Conservation (phyloP, 2,797 vertebrate genomes). For the Microctenopoma stevenorrisi region DNA sequence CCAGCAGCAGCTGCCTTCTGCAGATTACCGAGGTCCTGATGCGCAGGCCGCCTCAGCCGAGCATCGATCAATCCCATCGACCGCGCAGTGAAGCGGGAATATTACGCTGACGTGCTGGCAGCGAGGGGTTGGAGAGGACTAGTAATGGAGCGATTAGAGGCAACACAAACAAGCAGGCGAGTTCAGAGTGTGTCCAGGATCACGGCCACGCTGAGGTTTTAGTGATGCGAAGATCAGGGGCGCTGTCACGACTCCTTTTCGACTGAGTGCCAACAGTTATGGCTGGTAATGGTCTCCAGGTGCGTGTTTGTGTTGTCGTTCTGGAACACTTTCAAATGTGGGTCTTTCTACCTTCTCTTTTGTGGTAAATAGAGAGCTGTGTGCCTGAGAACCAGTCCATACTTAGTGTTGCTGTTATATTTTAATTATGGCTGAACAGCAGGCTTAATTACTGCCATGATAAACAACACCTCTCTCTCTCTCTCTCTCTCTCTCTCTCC, state of each 20-base stretch:
- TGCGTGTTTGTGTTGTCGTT: not conserved
- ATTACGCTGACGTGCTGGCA: not conserved
- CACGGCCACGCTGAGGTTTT: not conserved
- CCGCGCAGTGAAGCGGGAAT: not conserved
- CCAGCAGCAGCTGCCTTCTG: not conserved
- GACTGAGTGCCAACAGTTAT: not conserved
- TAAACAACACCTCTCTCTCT: slow-evolving; percentile 72
- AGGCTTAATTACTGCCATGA: slow-evolving; percentile 78
- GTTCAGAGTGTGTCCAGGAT: slow-evolving; percentile 9
- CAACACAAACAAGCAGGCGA: not conserved
- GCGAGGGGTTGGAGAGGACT: slow-evolving; percentile 2
- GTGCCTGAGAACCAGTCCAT: slow-evolving; percentile 28
- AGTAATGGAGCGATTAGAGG: slow-evolving; percentile 4
- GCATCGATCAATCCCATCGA: not conserved
- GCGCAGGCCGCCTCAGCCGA: not conserved
- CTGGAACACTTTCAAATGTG: slow-evolving; percentile 15
- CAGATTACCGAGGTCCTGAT: not conserved
- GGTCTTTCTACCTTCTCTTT: slow-evolving; percentile 23
- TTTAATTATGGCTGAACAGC: slow-evolving; percentile 79
- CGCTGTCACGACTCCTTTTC: not conserved
- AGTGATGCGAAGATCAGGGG: slow-evolving; percentile 5
- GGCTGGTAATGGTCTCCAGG: not conserved
- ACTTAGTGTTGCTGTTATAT: slow-evolving; percentile 65
- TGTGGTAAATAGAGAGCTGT: slow-evolving; percentile 37
- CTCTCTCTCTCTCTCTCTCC: slow-evolving; percentile 5